Evolutionary conservation across 2,888 invertebrate genomes (phyloP), one percentile per base, ranked within the genome.

Genomic region (Oegoconia quadripuncta): DNA sequence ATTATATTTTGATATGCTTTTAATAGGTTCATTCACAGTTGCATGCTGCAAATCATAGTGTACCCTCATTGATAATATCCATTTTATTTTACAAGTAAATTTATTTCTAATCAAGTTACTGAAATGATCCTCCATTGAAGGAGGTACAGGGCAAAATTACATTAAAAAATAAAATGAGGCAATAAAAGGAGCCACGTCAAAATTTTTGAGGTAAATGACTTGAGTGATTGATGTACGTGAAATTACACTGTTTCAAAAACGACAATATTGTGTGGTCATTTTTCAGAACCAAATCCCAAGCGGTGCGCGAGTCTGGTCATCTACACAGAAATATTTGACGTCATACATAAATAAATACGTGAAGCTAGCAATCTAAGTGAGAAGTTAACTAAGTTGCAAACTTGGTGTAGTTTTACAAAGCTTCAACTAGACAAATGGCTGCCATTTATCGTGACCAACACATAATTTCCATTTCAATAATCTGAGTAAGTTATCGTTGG

Each of bases 191-290:
- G 63, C 69, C 65, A 76, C 71, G 74, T 72, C 61, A 59, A 78
- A 71, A 75, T 73, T 75, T 80, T 69, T 57, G 68, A 71, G 65
- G 70, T 73, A 77, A 79, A 76, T 69, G 81, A 78, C 74, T 69
- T 53, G 67, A 66, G 70, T 83, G 84, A 84, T 84, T 82, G 84
- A 84, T 84, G 84, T 66, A 63, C 67, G 52, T 68, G 64, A 74
- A 81, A 78, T 78, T 77, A 76, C 70, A 65, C 66, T 65, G 59
- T 62, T 68, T 65, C 65, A 66, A 72, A 72, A 71, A 72, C 60
- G 70, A 72, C 68, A 69, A 62, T 58, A 61, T 62, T 58, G 59
- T 59, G 55, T 59, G 64, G 52, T 57, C 56, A 61, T 59, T 61
- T 64, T 59, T 65, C 60, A 58, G 55, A 52, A 39, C 23, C 45